Evolutionary conservation across 1,140 invertebrate species (phyloP), one percentile per base, ranked within the genome.

Genomic region (Aphelinus atriplicis): DNA sequence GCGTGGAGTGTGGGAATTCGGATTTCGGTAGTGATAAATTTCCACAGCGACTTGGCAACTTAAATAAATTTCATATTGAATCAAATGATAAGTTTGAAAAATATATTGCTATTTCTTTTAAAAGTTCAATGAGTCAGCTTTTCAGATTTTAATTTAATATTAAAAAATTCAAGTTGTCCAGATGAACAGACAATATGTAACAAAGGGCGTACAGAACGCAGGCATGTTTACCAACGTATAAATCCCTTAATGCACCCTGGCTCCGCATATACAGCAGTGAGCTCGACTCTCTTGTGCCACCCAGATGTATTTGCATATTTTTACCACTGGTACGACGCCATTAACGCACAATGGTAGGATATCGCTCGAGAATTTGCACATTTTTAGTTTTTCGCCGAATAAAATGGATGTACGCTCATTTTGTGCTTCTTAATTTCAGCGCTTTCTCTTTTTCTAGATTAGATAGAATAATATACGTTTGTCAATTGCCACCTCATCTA

Each of bases 221-320:
- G 73, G 60, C 73, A 55, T 66, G 73, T 75, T 71, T 75, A 75
- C 67, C 73, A 55, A 62, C 47, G 62, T 71, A 75, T 70, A 75
- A 75, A 75, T 75, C 73, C 73, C 73, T 75, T 75, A 75, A 75
- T 75, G 62, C 68, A 75, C 62, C 73, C 61, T 60, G 61, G 66
- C 62, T 65, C 51, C 42, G 50, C 55, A 57, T 53, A 42, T 26
- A 64, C 42, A 57, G 42, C 3, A 43, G 42, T 26, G 26, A 26
- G 26, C 47, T 5, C 26, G 46, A 2, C 53, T 48, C 53, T 42
- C 7, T 71, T 56, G 6, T 6, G 47, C 48, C 42, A 2, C 55
- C 5, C 73, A 76, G 51, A 71, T 72, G 64, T 76, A 76, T 76
- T 76, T 76, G 75, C 75, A 76, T 76, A 76, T 76, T 72, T 76